phyloP scores from a whole-genome alignment of 1,140 invertebrate genomes.

The Episyrphus balteatus region DNA sequence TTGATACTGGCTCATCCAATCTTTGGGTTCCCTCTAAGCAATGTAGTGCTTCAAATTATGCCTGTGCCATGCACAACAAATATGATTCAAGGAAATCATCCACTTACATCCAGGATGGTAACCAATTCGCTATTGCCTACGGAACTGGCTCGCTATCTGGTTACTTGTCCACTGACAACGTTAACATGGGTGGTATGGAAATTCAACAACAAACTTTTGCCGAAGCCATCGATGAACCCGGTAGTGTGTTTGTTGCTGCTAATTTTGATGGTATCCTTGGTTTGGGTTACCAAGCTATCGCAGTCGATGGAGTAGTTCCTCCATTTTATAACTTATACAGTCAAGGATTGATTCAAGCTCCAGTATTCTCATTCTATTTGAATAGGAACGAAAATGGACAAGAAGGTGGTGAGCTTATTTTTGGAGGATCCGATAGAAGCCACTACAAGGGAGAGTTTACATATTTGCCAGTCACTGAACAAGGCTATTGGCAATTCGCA shows the following conservation, averaged over 20 bases:
- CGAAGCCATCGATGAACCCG: constrained; percentile 89
- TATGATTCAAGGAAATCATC: constrained; percentile 77
- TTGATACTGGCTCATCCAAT: constrained; percentile 97
- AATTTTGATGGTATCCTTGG: constrained; percentile 96
- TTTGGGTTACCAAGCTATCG: constrained; percentile 76
- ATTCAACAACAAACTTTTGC: constrained; percentile 90
- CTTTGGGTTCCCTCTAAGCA: constrained; percentile 95
- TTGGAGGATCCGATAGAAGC: constrained; percentile 83
- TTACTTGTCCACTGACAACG: constrained; percentile 79
- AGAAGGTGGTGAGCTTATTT: constrained; percentile 81
- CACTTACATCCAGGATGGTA: constrained; percentile 80
- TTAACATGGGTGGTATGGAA: constrained; percentile 52
- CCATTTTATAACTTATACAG: constrained; percentile 91
- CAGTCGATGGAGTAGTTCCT: constrained; percentile 79
- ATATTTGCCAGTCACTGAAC: constrained; percentile 69
- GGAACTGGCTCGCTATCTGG: constrained; percentile 92
- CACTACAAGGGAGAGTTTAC: constrained; percentile 82
- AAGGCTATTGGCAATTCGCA: constrained; percentile 94
- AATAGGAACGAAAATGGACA: constrained; percentile 54
- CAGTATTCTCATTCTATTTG: constrained; percentile 90
- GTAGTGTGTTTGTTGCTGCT: constrained; percentile 75
- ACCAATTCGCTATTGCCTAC: constrained; percentile 83
- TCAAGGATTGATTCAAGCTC: constrained; percentile 61
- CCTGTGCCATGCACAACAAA: constrained; percentile 76
- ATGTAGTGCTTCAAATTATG: constrained; percentile 79